phyloP scores from a whole-genome alignment of 2,888 invertebrate species.

The Disparrhopalites patrizii region DNA sequence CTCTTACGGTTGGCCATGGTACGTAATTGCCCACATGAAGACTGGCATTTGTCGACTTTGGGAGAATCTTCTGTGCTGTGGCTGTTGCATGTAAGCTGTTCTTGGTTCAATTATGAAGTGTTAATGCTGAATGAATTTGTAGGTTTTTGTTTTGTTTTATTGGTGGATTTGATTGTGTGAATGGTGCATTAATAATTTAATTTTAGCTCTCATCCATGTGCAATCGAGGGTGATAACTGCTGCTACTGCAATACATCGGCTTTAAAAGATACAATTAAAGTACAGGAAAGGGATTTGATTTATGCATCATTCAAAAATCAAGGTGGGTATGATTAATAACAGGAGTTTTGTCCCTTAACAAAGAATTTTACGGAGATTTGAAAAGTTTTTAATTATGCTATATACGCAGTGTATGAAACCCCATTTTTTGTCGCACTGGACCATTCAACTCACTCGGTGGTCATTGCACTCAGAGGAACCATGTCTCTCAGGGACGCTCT shows the following conservation, averaged over 20 bases:
- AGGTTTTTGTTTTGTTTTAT: not conserved
- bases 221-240: slow-evolving; percentile 82
- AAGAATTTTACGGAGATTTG: not conserved
- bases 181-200: not conserved
- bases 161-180: not conserved
- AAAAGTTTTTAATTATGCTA: not conserved
- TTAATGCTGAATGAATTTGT: not conserved
- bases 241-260: slow-evolving; percentile 83
- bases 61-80: slow-evolving; percentile 45
- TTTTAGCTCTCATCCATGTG: slow-evolving; percentile 55
- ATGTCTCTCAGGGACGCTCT: slow-evolving; percentile 81
- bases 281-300: slow-evolving; percentile 73
- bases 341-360: not conserved
- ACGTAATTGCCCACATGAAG: slow-evolving; percentile 39
- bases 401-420: slow-evolving; percentile 58
- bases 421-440: slow-evolving; percentile 85
- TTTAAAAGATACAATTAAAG: slow-evolving; percentile 70
- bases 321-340: not conserved
- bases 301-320: slow-evolving; percentile 83
- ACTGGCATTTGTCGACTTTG: slow-evolving; percentile 42
- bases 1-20: slow-evolving; percentile 47
- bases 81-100: slow-evolving; percentile 36
- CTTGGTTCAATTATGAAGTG: not conserved
- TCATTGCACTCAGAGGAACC: slow-evolving; percentile 79
- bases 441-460: slow-evolving; percentile 72